phyloP scores from a whole-genome alignment of 2,888 invertebrate genomes.

The Pristionchus arcanus region DNA sequence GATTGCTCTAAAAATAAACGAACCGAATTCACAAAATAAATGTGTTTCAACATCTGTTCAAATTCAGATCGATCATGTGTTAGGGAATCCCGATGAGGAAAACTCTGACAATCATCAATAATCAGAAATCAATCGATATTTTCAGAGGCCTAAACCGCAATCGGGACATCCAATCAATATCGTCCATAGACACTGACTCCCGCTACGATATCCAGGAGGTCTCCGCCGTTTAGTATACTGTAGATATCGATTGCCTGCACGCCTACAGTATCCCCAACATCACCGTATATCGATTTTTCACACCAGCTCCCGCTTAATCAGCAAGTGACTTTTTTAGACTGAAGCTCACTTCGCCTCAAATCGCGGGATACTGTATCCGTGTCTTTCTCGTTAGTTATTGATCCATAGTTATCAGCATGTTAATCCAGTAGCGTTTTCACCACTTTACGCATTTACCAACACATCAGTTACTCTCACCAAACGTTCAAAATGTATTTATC shows the following conservation, averaged over 20 bases:
- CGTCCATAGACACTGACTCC: constrained; percentile 36
- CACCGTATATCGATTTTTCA: too few relatives aligned
- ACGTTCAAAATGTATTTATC: constrained; percentile 41
- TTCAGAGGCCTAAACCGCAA: constrained; percentile 23
- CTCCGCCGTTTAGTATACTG: constrained; percentile 47
- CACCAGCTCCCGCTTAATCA: background rate
- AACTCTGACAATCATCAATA: too few relatives aligned
- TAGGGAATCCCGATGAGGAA: too few relatives aligned
- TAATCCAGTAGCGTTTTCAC: constrained; percentile 9
- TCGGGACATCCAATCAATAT: constrained; percentile 50
- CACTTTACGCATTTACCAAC: background rate
- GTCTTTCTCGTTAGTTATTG: background rate
- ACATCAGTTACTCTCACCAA: background rate
- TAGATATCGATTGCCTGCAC: background rate
- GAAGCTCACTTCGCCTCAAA: background rate
- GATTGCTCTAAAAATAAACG: too few relatives aligned
- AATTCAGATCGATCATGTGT: too few relatives aligned
- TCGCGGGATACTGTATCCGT: background rate
- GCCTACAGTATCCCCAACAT: background rate
- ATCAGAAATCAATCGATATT: background rate
- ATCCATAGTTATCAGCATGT: background rate
- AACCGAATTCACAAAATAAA: too few relatives aligned
- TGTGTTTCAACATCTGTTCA: too few relatives aligned
- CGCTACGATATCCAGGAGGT: constrained; percentile 55
- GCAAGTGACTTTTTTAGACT: constrained; percentile 9